Conservation (phyloP, 2,113 vertebrate genomes). For the Paradoxurus hermaphroditus region DNA sequence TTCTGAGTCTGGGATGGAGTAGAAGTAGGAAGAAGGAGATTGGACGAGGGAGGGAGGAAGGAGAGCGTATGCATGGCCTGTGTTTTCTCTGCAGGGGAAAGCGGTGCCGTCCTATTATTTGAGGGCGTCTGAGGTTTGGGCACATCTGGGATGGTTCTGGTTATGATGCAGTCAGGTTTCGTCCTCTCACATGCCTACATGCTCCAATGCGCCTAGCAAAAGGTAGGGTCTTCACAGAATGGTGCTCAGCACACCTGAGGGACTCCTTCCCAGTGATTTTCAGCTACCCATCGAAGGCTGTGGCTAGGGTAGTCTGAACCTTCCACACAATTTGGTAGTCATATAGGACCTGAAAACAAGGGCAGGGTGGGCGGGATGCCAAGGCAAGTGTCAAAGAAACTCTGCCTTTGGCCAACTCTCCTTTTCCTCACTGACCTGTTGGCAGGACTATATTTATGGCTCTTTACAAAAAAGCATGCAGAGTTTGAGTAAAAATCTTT, state of each 20-base stretch:
- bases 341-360: not conserved
- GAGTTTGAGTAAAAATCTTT: not conserved
- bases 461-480: not conserved
- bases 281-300: not conserved
- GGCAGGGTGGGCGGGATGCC: not conserved
- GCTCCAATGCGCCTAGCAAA: not conserved
- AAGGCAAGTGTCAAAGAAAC: not conserved
- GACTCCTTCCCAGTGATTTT: not conserved
- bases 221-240: not conserved
- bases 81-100: not conserved
- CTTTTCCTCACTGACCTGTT: not conserved
- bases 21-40: not conserved
- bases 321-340: not conserved
- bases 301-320: not conserved
- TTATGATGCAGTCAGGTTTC: not conserved
- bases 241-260: not conserved
- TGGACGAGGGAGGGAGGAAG: not conserved
- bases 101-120: not conserved
- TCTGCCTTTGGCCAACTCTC: not conserved
- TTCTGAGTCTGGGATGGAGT: not conserved
- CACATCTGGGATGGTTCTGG: not conserved
- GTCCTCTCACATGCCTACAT: not conserved
- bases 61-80: accelerated
- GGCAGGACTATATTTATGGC: not conserved
- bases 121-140: not conserved